Evolutionary conservation across 2,113 vertebrate genomes (phyloP).

Genomic region (Brienomyrus brachyistius): DNA sequence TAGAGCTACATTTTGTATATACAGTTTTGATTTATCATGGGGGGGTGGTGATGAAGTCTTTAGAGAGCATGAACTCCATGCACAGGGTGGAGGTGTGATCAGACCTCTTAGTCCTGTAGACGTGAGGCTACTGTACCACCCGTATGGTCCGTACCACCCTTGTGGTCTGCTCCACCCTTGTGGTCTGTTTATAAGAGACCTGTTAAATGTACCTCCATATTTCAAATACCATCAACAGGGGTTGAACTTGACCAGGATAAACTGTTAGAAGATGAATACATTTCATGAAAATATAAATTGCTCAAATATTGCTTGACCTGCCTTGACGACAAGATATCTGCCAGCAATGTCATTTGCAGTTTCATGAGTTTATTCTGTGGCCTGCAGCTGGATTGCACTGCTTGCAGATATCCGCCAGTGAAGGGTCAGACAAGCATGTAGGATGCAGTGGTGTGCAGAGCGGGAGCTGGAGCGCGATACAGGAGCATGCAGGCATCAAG

Average conservation of each 20-base stretch:
- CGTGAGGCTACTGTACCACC: background rate
- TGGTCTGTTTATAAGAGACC: background rate
- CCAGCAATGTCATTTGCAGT: background rate
- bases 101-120: background rate
- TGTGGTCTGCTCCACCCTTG: background rate
- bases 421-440: background rate
- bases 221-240: background rate
- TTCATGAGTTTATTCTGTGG: background rate
- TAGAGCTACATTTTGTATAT: background rate
- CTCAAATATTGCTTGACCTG: background rate
- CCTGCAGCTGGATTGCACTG: background rate
- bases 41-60: background rate
- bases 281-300: background rate
- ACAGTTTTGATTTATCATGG: background rate
- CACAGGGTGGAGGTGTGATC: background rate
- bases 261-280: background rate
- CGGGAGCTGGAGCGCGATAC: background rate
- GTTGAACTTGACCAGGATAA: background rate
- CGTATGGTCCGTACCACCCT: background rate
- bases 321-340: background rate
- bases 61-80: background rate
- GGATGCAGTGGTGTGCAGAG: background rate
- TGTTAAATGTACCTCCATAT: background rate
- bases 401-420: background rate
- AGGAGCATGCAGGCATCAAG: background rate